Evolutionary conservation across 2,888 invertebrate genomes (phyloP).

Genomic region (Colostygia pectinataria): DNA sequence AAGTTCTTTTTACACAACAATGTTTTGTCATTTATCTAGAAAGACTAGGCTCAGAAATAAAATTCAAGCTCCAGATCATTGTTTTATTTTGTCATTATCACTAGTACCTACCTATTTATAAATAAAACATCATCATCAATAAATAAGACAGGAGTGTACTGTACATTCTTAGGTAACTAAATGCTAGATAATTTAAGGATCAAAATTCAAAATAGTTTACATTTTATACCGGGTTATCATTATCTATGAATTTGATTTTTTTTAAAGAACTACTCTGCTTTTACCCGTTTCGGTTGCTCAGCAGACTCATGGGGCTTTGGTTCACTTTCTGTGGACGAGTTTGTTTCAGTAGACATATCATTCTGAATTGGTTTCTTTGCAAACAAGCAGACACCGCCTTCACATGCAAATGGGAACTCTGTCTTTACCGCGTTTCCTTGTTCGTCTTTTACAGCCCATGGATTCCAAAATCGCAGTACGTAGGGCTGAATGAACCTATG

Average conservation of each 20-base stretch:
- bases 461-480: conserved; percentile 91
- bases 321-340: conserved; percentile 21
- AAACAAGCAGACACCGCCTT: conserved; percentile 80
- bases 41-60: conserved; percentile 24
- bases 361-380: conserved; percentile 45
- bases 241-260: no score
- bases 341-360: conserved; percentile 36
- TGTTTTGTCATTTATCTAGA: conserved; percentile 9
- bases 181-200: no score
- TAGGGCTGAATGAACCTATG: conserved; percentile 93
- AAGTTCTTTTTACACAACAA: conserved; percentile 6
- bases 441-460: conserved; percentile 87
- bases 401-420: conserved; percentile 84
- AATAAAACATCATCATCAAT: no score
- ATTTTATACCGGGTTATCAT: no score
- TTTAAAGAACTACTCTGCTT: conserved; percentile 29
- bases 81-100: conserved; percentile 23
- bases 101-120: no score
- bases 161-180: no score
- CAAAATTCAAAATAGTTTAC: no score
- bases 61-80: conserved; percentile 20
- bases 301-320: conserved; percentile 9
- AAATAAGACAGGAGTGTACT: no score
- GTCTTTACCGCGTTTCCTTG: conserved; percentile 82
- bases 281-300: conserved; percentile 18